Conservation (phyloP, 1,140 invertebrate genomes). For the Cherax quadricarinatus region DNA sequence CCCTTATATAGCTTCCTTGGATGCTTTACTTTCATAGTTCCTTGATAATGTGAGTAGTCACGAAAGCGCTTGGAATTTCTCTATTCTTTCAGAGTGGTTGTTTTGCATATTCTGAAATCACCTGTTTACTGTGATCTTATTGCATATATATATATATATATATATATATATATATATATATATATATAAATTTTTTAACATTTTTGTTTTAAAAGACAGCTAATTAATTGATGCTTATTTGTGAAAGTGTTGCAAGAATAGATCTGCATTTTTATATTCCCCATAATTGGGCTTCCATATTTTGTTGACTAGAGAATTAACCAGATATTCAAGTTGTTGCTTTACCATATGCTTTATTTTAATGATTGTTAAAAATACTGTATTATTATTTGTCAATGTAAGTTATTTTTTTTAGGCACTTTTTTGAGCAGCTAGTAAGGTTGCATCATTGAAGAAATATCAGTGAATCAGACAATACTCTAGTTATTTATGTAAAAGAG, state of each 20-base stretch:
- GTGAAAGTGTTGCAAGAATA: neutral
- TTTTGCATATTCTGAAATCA: no score
- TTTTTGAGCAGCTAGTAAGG: neutral
- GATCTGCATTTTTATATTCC: slow-evolving; percentile 19
- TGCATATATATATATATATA: neutral
- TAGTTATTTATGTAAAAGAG: neutral
- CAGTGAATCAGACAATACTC: neutral
- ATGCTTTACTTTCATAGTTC: no score
- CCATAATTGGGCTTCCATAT: slow-evolving; percentile 51
- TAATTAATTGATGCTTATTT: slow-evolving; percentile 3
- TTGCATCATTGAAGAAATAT: neutral
- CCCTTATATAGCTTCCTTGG: no score
- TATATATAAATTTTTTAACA: neutral
- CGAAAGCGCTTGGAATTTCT: no score
- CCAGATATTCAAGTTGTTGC: neutral
- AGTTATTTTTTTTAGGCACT: neutral
- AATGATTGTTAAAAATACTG: neutral
- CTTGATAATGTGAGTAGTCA: no score
- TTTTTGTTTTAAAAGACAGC: no score
- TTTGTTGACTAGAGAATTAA: slow-evolving; percentile 38
- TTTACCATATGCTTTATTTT: neutral
- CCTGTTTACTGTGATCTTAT: no score
- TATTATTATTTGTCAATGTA: neutral
- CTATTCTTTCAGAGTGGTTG: no score
- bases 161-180: neutral